Conservation (phyloP, 53 echinoderm and acorn worm species). For the Stichopus horrens region DNA sequence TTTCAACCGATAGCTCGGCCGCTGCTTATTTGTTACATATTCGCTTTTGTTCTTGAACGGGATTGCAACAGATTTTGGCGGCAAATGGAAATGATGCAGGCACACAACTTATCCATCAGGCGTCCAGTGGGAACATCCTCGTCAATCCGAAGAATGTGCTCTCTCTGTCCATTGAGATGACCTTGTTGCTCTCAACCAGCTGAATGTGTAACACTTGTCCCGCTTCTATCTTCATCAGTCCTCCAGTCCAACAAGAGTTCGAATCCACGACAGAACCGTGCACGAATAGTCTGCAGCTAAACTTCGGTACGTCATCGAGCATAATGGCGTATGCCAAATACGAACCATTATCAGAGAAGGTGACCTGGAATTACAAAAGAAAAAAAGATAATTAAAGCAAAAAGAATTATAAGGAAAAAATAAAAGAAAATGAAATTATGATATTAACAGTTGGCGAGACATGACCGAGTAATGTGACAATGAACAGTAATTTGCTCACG, state of each 20-base stretch:
- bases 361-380: not conserved
- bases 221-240: not conserved
- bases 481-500: no score
- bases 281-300: constrained; percentile 7
- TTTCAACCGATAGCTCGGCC: no score
- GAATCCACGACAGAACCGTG: not conserved
- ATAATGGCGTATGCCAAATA: constrained; percentile 24
- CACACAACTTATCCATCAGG: no score
- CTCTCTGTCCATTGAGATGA: constrained; percentile 5
- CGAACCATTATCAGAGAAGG: constrained; percentile 10
- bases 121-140: not conserved
- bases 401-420: no score
- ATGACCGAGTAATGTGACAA: no score
- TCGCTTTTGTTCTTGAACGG: no score
- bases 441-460: no score
- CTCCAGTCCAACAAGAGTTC: constrained; percentile 18
- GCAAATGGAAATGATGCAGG: no score
- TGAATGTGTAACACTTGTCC: constrained; percentile 2
- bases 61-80: no score
- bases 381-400: no score
- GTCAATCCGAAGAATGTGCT: constrained; percentile 18
- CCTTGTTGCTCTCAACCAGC: not conserved
- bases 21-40: no score
- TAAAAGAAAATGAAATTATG: no score
- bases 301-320: not conserved